Base-by-base conservation (phyloP, 2,888 invertebrate species). In the Smittia aterrima region DNA sequence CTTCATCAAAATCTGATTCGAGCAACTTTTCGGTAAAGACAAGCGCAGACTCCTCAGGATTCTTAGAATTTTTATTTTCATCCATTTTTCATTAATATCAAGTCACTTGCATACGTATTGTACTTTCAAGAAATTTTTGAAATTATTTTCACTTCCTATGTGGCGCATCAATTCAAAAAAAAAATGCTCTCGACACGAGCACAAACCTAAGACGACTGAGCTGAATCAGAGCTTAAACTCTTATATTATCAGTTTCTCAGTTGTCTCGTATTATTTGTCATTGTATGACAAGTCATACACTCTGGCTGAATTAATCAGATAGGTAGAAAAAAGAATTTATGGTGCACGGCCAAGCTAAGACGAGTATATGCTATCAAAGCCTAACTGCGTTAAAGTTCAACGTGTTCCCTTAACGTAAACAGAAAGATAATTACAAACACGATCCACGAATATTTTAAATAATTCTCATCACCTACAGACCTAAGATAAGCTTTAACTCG, bases 1-100 rank as follows among this genome's bases (percentile, higher is more conserved):
- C 79, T 74, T 85, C 85, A 76, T 87, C 85, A 67, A 81, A 75
- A 22, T 78, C 77, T 24, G 77, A 76, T n/a, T 81, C 81, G 76
- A 79, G 79, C 25, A 73, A 41, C 53, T 76, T 76, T 40, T 77
- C 76, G 1, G 58, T 9, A 18, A 70, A 54, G 4, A 47, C 22
- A 20, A 70, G 47, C 16, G 53, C 53, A 6, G 25, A 47, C 22
- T 64, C 25, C 25, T 27, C 64, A 4, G 13, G 3, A n/a, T 13
- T 25, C 22, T 64, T 64, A 13, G 58, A 2, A 3, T 7, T 47
- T 7, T 13, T 13, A n/a, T 47, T 47, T 47, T 47, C 47, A n/a
- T 47, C 13, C 47, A n/a, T 75, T 22, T 76, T 74, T 18, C 75
- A 64, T 76, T 58, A 6, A 22, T n/a, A 58, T 47, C 47, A 22